Conservation (phyloP, 2,797 vertebrate genomes). For the Poecilia wingei region DNA sequence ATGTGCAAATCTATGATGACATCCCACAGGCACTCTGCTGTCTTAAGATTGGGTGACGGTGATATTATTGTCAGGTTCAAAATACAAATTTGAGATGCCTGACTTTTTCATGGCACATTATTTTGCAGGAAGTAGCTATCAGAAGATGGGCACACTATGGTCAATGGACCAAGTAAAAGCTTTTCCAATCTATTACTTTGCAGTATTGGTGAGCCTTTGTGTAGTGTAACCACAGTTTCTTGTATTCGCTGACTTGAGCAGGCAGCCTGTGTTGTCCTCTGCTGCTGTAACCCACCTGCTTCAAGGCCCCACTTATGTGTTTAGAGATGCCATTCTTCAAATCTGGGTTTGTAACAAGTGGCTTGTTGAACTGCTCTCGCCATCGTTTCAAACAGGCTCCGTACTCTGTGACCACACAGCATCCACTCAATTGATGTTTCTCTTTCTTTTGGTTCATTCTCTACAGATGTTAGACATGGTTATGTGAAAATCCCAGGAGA, state of each 20-base stretch:
- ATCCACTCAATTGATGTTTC: too few relatives aligned
- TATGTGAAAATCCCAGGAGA: too few relatives aligned
- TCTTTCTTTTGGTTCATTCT: too few relatives aligned
- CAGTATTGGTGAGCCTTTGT: not conserved
- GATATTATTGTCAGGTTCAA: not conserved
- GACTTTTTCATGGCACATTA: not conserved
- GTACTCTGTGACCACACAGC: too few relatives aligned
- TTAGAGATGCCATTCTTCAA: not conserved
- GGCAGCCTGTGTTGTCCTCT: not conserved
- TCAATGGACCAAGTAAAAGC: not conserved
- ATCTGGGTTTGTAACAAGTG: not conserved
- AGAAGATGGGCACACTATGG: not conserved
- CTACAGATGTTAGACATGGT: too few relatives aligned
- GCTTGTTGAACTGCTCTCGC: not conserved
- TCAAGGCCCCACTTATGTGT: not conserved
- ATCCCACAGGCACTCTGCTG: not conserved
- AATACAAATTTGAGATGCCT: not conserved
- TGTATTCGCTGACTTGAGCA: not conserved
- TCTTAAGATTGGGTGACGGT: not conserved
- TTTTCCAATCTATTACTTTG: not conserved
- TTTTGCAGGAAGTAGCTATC: not conserved
- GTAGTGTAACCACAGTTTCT: not conserved
- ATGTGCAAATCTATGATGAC: not conserved
- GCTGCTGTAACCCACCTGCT: not conserved
- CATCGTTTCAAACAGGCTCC: not conserved